Base-by-base conservation (phyloP, 2,113 vertebrate genomes). In the Phocoena phocoena region DNA sequence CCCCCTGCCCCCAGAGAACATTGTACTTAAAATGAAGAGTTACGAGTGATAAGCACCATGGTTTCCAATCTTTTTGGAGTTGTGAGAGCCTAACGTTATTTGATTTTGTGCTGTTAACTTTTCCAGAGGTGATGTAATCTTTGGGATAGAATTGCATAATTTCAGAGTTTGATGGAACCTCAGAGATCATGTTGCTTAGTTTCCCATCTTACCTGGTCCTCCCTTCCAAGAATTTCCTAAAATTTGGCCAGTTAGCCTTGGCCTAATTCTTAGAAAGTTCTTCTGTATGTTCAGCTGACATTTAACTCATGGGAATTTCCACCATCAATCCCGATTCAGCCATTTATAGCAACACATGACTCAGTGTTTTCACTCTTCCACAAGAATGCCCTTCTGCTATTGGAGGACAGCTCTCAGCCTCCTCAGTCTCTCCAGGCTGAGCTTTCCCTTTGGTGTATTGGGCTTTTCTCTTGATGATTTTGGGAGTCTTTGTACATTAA, bases 271-370 rank as follows among this genome's bases (percentile, higher is more conserved):
- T 89, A 92, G 90, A 85, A 88, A 74, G 58, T 68, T 93, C 12
- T 53, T 90, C 67, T 95, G 15, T 85, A 26, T 73, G n/a, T 31
- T 88, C 68, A 67, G n/a, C 84, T 94, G 67, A 83, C 88, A 41
- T 84, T 95, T 53, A 94, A 88, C 67, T 60, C 71, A 47, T 55
- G 50, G 44, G 63, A 84, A 53, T 92, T 96, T 95, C 88, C 20
- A 55, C 81, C 50, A 2, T 83, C 12, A 65, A 11, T 81, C 85
- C 60, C 36, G 15, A 94, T 70, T 76, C 7, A 88, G 12, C 36
- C 36, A 14, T 95, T 79, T 88, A 83, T 84, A 65, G 81, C 58
- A 94, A 80, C 26, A 60, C 31, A 67, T n/a, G 44, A 60, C 31
- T 95, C 33, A 0, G 0, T 55, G 23, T 73, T 92, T 53, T 70